phyloP scores from a whole-genome alignment of 1,140 invertebrate genomes.

The Cherax quadricarinatus region DNA sequence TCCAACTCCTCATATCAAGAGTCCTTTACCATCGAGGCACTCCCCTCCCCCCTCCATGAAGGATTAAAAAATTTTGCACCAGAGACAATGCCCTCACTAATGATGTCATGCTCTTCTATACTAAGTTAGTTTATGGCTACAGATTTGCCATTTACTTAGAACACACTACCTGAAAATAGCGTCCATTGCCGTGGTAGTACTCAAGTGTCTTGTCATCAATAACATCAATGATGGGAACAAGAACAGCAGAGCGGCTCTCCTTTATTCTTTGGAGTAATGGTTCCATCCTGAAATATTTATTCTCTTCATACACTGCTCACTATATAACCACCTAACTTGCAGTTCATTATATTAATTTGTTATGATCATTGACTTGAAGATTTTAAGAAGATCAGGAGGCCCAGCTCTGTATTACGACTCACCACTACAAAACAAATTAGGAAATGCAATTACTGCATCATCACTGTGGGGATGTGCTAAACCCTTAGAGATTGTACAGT shows the following conservation, averaged over 20 bases:
- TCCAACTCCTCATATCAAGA: no score
- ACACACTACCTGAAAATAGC: constrained; percentile 76
- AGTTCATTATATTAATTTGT: background rate
- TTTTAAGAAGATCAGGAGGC: background rate
- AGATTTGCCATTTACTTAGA: no score
- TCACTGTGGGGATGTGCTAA: no score
- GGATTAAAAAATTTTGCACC: no score
- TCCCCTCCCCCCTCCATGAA: no score
- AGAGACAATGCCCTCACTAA: no score
- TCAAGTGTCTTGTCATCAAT: constrained; percentile 91
- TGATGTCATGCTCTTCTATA: no score
- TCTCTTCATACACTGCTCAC: constrained; percentile 6
- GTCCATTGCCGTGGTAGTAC: constrained; percentile 84
- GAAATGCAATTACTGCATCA: no score
- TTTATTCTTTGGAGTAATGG: constrained; percentile 90
- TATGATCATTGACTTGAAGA: background rate
- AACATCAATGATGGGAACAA: constrained; percentile 95
- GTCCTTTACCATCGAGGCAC: no score
- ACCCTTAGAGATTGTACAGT: no score
- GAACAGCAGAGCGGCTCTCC: constrained; percentile 86
- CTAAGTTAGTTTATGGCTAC: no score
- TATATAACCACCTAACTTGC: background rate
- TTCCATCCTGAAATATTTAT: constrained; percentile 82
- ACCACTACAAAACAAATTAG: no score
- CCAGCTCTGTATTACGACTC: background rate